Evolutionary conservation across 2,797 vertebrate genomes (phyloP), one percentile per base, ranked within the genome.

Genomic region (Sphenodon punctatus): DNA sequence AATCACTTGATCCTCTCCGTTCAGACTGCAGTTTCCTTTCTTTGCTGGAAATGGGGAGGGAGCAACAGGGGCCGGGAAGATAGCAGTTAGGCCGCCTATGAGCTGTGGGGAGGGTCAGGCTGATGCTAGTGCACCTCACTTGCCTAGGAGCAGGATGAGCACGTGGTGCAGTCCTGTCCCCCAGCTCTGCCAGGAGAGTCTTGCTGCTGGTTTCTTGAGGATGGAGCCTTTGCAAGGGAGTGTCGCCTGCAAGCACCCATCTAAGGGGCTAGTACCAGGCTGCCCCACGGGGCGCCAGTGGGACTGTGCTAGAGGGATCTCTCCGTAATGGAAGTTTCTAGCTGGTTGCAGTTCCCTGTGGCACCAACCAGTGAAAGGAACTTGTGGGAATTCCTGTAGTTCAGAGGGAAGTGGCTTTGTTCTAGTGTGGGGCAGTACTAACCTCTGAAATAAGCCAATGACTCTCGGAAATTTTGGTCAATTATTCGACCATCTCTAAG

Each of bases 1-100:
- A 93, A 93, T 22, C n/a, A n/a, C n/a, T n/a, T n/a, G n/a, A n/a
- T n/a, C n/a, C n/a, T 65, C 66, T 58, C 71, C 3, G 60, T 41
- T 46, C 8, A 48, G 73, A 15, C 73, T 64, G 19, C 38, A 48
- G 16, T 5, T 80, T 53, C 61, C 13, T 69, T 85, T 32, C 6
- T 81, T 84, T 55, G 34, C 30, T 53, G 32, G 55, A 56, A 27
- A n/a, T 2, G 5, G 3, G 17, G 23, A 32, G 70, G 15, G 49
- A 46, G 30, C 34, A 34, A 15, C 19, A 45, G 42, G 42, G 39
- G 4, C 22, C 43, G 0, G 15, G 3, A 20, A 78, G 1, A 22
- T 72, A n/a, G n/a, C n/a, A n/a, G n/a, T n/a, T n/a, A n/a, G n/a
- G n/a, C 23, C 60, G 39, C 12, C 12, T 39, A 6, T 27, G 8